Base-by-base conservation (phyloP, 2,113 vertebrate species). In the Peucedramus taeniatus region DNA sequence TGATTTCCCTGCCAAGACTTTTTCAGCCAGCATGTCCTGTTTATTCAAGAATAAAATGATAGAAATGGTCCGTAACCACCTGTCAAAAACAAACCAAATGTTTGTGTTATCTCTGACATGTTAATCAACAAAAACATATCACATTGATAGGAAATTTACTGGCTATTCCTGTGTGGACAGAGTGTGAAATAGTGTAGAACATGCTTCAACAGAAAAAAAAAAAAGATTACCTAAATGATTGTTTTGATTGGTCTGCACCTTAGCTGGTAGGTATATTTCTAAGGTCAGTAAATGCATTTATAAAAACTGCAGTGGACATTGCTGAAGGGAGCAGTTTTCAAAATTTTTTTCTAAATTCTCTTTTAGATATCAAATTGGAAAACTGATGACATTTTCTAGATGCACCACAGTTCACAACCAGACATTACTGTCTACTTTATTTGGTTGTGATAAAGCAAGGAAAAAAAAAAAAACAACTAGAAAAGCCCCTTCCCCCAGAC, bases 1-100 rank as follows among this genome's bases (percentile, higher is more conserved):
- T 97, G 99, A 99, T 97, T 99, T 99, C 96, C 99, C 99, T 96
- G 99, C 99, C 98, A 99, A 98, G 98, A 99, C 99, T 97, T 99
- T 99, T 97, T 99, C 99, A 96, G 99, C 99, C 97, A 99, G 97
- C 99, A 99, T 99, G 97, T 99, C 99, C 97, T 99, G 99, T 97
- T 99, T 99, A 98, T 99, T 99, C 95, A 99, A 98, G 98, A 99
- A 99, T 96, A 99, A 98, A 97, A 99, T 99, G 97, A 99, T 99
- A 59, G 99, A 99, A 98, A 99, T 99, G 95, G 99, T 99, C 97
- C 99, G 98, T 98, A 99, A 98, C 99, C 99, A 99, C 98, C 99
- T 99, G 96, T 93, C 61, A 96, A 97, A 86, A 95, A 89, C 75
- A 96, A 61, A 90, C 39, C 64, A 82, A 51, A 92, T 3, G 28